Base-by-base conservation (phyloP, 2,888 invertebrate genomes). In the Heteromyza rotundicornis region DNA sequence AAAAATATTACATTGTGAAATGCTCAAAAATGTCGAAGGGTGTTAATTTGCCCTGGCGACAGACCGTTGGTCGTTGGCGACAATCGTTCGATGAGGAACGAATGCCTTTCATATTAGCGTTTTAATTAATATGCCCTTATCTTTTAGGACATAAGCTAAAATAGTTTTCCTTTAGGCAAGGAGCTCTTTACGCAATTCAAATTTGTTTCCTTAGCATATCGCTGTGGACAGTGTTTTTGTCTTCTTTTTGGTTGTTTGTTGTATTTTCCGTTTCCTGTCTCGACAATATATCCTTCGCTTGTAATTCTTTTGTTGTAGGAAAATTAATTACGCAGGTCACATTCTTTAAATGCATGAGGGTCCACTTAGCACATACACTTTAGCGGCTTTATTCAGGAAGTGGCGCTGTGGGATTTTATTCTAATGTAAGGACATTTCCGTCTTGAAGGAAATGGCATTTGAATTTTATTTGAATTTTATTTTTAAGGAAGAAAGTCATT, bases 291-390 rank as follows among this genome's bases (percentile, higher is more conserved):
- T 40, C 40, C 40, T 40, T 40, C 10, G 40, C 40, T n/a, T n/a
- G 32, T 12, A 32, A 5, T 32, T 32, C 12, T 32, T 12, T 32
- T 32, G 12, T 8, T 5, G 14, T 14, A n/a, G 10, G 12, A n/a
- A 40, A 40, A 40, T 40, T 40, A 40, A 40, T 40, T 40, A 40
- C 40, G 16, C 40, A 40, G 40, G 40, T 40, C 40, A n/a, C 40
- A 40, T 40, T 40, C 16, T 7, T 32, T n/a, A n/a, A n/a, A n/a
- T n/a, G 7, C n/a, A 40, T 40, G 40, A 40, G 40, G 40, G 40
- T 40, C 40, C 40, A 40, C 40, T 40, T 40, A 40, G 40, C 40
- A 40, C n/a, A 40, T 3, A n/a, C n/a, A n/a, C n/a, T n/a, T n/a
- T 7, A 40, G 12, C 12, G 7, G 12, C 32, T 32, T 32, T 32